Percentiles rank a stretch among this genome's conserved stretches.
Evolutionary conservation across 1,140 invertebrate genomes (phyloP).

Genomic region (Notospermus geniculatus): DNA sequence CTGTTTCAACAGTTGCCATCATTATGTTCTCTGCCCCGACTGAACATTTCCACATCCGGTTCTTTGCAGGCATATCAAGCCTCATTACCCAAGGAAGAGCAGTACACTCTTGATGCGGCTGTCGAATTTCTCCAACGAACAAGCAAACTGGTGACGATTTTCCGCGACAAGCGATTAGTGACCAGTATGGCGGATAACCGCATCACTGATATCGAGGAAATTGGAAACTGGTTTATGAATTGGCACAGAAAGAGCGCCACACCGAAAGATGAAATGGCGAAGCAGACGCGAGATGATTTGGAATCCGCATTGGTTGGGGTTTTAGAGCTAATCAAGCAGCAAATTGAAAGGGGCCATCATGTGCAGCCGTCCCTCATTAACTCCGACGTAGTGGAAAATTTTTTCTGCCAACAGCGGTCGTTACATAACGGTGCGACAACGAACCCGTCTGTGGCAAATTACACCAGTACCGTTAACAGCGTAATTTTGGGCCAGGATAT

Average conservation of each 20-base stretch:
- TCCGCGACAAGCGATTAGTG: slow-evolving; percentile 15
- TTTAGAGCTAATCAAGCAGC: neutral
- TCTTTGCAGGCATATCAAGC: slow-evolving; percentile 8
- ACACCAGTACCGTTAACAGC: slow-evolving; percentile 14
- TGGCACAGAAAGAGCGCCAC: slow-evolving; percentile 12
- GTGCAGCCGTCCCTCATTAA: slow-evolving; percentile 18
- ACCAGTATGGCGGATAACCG: slow-evolving; percentile 4
- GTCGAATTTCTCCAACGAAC: slow-evolving; percentile 15
- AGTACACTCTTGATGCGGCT: slow-evolving; percentile 2
- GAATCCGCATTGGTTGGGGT: slow-evolving; percentile 15
- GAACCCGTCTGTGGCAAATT: slow-evolving; percentile 20
- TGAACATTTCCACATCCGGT: too few species aligned
- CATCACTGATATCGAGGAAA: neutral
- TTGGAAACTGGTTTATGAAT: neutral
- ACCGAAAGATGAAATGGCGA: slow-evolving; percentile 15
- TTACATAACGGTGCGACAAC: slow-evolving; percentile 19
- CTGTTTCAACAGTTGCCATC: too few species aligned
- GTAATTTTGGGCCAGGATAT: slow-evolving; percentile 15
- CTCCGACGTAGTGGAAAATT: slow-evolving; percentile 22
- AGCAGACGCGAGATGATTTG: slow-evolving; percentile 21
- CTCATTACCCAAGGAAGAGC: neutral
- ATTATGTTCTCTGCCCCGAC: too few species aligned
- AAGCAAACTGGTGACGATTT: slow-evolving; percentile 13
- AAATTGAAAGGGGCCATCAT: neutral
- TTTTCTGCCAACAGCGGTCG: slow-evolving; percentile 19